Percentiles rank a stretch among this genome's conserved stretches.
phyloP scores from a whole-genome alignment of 2,888 invertebrate species.

The Pterostichus madidus region DNA sequence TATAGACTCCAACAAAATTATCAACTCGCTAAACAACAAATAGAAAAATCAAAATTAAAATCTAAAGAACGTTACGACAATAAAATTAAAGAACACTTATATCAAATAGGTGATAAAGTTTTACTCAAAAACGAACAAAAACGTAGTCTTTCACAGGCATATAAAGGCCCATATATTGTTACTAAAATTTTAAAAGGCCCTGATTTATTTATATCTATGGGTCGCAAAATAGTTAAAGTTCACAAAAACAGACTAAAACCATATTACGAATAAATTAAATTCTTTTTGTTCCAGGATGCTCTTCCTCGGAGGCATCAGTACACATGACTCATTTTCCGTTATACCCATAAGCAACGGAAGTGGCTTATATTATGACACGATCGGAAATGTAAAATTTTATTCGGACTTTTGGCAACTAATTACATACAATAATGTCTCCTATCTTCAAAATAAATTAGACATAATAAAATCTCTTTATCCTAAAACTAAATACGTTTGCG shows the following conservation, averaged over 20 bases:
- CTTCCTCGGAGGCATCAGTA: neutral
- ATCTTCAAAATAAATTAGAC: too few species aligned
- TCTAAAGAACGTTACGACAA: conserved; percentile 69
- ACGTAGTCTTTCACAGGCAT: conserved; percentile 63
- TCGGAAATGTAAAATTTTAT: too few species aligned
- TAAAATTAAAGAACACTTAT: conserved; percentile 58
- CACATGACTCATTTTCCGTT: neutral
- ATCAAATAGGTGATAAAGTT: conserved; percentile 68
- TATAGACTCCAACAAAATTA: too few species aligned
- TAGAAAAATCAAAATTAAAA: conserved; percentile 67
- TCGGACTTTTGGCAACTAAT: too few species aligned
- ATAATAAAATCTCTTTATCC: neutral
- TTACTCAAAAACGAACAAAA: conserved; percentile 65
- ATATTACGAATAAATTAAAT: neutral
- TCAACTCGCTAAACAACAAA: too few species aligned
- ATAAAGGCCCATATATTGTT: conserved; percentile 66
- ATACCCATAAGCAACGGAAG: neutral
- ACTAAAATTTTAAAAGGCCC: too few species aligned
- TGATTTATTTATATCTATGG: too few species aligned
- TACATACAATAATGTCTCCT: too few species aligned
- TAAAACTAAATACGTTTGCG: neutral
- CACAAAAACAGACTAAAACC: conserved; percentile 67
- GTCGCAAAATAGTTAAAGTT: conserved; percentile 63
- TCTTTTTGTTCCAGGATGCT: conserved; percentile 27
- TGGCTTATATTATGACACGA: too few species aligned